A percentile compares a stretch with the other conserved stretches of the same genome.
phyloP scores from a whole-genome alignment of 2,113 vertebrate species.

The Hiodon alosoides region DNA sequence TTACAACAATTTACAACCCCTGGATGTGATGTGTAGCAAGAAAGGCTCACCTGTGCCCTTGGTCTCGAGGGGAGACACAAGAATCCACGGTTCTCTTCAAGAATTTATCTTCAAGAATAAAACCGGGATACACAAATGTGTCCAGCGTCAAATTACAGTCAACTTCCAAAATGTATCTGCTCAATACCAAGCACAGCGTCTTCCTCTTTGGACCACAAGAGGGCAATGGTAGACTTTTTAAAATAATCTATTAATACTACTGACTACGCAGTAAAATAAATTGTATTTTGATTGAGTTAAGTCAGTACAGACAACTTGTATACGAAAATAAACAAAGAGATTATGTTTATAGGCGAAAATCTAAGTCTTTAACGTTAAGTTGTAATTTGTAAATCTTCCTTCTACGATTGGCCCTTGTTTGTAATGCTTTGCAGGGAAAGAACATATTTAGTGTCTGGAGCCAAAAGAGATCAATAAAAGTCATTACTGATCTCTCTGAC shows the following conservation, averaged over 20 bases:
- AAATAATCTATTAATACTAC: background rate
- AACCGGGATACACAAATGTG: background rate
- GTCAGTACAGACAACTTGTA: no score
- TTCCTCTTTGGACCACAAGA: conserved; percentile 39
- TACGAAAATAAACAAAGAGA: no score
- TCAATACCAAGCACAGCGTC: background rate
- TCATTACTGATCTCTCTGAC: no score
- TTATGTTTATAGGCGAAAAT: no score
- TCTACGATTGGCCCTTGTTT: no score
- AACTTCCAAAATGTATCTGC: conserved; percentile 1
- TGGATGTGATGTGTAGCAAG: conserved; percentile 12
- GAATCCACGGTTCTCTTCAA: background rate
- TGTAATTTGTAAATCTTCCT: no score
- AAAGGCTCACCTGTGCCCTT: background rate
- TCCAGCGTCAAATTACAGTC: background rate
- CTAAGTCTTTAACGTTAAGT: no score
- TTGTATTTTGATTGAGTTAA: no score
- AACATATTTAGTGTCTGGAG: no score
- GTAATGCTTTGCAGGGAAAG: no score
- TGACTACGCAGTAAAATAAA: background rate
- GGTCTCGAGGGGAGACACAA: background rate
- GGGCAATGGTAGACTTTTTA: conserved; percentile 27
- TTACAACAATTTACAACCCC: conserved; percentile 12
- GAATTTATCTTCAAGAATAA: background rate
- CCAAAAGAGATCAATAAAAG: no score